Evolutionary conservation across 2,113 vertebrate species (phyloP).

Genomic region (Ceyx cyanopectus): DNA sequence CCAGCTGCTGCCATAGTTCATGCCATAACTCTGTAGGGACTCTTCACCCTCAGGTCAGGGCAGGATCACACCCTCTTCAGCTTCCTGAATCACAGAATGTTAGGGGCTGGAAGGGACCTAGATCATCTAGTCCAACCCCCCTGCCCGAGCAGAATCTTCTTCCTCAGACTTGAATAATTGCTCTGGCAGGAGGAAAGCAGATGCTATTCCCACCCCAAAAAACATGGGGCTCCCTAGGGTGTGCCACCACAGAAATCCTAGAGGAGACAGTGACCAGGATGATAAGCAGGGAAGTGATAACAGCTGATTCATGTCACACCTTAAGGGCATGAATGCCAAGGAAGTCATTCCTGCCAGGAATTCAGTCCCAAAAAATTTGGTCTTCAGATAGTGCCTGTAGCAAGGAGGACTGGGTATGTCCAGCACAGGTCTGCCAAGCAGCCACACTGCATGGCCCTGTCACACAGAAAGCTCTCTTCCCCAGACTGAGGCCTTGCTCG

Average conservation of each 20-base stretch:
- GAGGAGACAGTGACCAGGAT: not conserved
- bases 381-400: not conserved
- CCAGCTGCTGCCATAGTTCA: accelerated
- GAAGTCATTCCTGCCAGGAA: not conserved
- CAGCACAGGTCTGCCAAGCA: not conserved
- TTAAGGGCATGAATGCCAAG: not conserved
- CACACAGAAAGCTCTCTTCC: not conserved
- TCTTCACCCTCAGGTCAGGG: not conserved
- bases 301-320: accelerated
- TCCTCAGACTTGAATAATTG: not conserved
- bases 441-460: accelerated
- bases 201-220: not conserved
- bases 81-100: not conserved
- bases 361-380: not conserved
- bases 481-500: not conserved
- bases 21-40: not conserved
- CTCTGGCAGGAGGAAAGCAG: not conserved
- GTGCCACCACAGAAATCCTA: not conserved
- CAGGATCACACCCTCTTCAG: not conserved
- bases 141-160: not conserved
- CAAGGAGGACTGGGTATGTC: not conserved
- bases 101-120: too few relatives aligned
- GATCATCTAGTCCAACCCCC: too few relatives aligned
- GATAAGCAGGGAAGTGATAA: not conserved
- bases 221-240: accelerated